A percentile compares a stretch with the other conserved stretches of the same genome.
Evolutionary conservation across 2,113 vertebrate genomes (phyloP).

Genomic region (Camelus bactrianus): DNA sequence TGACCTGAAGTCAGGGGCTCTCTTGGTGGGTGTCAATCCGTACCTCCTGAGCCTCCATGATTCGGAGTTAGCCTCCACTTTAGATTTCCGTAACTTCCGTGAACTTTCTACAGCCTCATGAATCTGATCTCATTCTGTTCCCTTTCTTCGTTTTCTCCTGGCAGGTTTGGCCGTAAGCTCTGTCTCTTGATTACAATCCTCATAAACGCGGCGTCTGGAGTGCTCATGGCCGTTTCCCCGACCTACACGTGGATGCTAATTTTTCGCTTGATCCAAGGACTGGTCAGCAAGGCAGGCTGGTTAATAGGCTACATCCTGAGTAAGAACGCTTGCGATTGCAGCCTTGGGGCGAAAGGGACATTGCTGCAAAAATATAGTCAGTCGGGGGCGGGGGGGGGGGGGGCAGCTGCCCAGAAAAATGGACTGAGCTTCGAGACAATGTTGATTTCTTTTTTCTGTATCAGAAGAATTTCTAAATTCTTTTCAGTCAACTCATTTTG

Average conservation of each 20-base stretch:
- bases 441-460: neutral
- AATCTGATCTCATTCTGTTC: neutral
- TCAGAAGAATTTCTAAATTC: neutral
- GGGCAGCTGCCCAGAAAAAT: neutral
- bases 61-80: neutral
- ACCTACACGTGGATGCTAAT: constrained; percentile 75
- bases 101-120: neutral
- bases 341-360: neutral
- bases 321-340: constrained; percentile 45
- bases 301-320: constrained; percentile 83
- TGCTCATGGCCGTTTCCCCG: constrained; percentile 79
- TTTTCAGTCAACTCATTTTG: neutral
- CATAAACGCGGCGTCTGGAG: constrained; percentile 44
- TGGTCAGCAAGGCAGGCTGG: constrained; percentile 87
- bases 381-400: neutral
- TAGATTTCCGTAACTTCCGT: neutral
- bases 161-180: constrained; percentile 82
- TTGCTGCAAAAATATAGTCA: neutral
- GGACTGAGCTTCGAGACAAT: neutral
- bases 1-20: neutral
- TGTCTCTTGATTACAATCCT: constrained; percentile 83
- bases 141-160: neutral
- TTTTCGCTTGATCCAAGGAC: constrained; percentile 82
- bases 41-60: neutral
- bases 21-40: neutral